Base-by-base conservation (phyloP, 1,140 invertebrate genomes). In the Archegozetes longisetosus region DNA sequence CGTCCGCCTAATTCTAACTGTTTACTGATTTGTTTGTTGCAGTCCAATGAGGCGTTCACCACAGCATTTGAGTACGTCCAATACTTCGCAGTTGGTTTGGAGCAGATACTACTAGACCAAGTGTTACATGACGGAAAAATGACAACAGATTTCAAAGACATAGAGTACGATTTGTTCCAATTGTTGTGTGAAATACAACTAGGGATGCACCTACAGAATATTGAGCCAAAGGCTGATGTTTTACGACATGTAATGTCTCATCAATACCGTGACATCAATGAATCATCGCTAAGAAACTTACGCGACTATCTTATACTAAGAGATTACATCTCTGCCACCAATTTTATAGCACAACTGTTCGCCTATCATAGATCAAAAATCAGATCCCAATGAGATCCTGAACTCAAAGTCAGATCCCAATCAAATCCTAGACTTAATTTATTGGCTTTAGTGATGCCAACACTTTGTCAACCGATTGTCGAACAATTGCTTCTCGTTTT, bases 301-400 rank as follows among this genome's bases (percentile, higher is more conserved):
- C 73, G 82, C 17, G 80, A 83, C 67, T 82, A 78, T 75, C 46
- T 83, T 27, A 82, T 84, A 61, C 77, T 80, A 64, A 72, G 80
- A 29, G 81, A 83, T 64, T 83, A 81, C 70, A 77, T 82, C 70
- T 79, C 78, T 64, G 73, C 75, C 0, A 70, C 82, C 13, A 74
- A 82, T 55, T 82, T 79, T 67, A 70, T 81, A 12, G 68, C 74
- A 6, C 68, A 80, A 58, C 72, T 78, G 28, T 80, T 80, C 67
- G 69, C 73, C 22, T 68, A 75, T 64, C 6, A 40, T 6, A 17
- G 32, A 6, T 40, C 32, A 40, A 6, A 9, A 40, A 9, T 17
- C 6, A 6, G 32, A 40, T 9, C 32, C 32, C 32, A 40, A 40
- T 40, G 17, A 40, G 32, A 40, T 9, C 6, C 6, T 17, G 32